phyloP scores from a whole-genome alignment of 2,888 invertebrate genomes.

The Scrobipalpa costella region DNA sequence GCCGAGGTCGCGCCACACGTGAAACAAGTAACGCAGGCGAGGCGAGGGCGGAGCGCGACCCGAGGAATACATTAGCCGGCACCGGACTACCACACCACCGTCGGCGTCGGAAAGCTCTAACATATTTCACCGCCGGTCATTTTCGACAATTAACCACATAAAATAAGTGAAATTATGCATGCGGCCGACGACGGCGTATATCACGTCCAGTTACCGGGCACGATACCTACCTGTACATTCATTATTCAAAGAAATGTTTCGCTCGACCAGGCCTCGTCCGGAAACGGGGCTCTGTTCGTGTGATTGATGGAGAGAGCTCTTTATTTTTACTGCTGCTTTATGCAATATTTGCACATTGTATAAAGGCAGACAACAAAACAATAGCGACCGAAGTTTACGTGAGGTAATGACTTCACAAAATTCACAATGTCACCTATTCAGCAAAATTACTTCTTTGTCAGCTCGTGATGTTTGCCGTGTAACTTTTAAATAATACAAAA shows the following conservation, averaged over 20 bases:
- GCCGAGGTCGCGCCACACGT: constrained; percentile 20
- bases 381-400: constrained; percentile 23
- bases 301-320: constrained; percentile 78
- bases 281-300: constrained; percentile 75
- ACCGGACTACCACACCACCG: constrained; percentile 51
- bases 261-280: constrained; percentile 74
- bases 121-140: constrained; percentile 80
- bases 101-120: constrained; percentile 70
- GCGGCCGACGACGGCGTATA: constrained; percentile 80
- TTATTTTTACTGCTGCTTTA: constrained; percentile 68
- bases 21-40: constrained; percentile 50
- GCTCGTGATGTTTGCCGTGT: constrained; percentile 6
- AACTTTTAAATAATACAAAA: constrained; percentile 1
- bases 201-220: constrained; percentile 80
- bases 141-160: constrained; percentile 82
- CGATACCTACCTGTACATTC: constrained; percentile 76
- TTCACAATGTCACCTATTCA: constrained; percentile 18
- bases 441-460: constrained; percentile 20
- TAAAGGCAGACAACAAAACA: constrained; percentile 14
- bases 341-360: constrained; percentile 47
- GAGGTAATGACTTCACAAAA: constrained; percentile 20
- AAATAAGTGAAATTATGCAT: constrained; percentile 82
- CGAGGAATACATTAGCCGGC: constrained; percentile 76
- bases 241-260: constrained; percentile 82
- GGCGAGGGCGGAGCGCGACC: constrained; percentile 66